Evolutionary conservation across 2,888 invertebrate species (phyloP).

Genomic region (Hypomecis atomaria): DNA sequence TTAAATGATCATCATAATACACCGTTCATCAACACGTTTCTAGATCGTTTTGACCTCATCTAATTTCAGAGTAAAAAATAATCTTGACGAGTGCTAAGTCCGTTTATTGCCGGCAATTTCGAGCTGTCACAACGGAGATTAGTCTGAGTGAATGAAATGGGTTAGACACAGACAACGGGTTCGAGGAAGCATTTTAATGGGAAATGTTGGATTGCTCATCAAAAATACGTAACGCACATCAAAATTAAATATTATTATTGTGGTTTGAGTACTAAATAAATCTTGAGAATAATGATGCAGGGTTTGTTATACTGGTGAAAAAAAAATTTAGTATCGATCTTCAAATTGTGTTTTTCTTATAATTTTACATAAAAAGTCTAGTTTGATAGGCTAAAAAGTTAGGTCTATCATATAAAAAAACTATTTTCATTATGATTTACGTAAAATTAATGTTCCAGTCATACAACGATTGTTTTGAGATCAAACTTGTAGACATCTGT

Average conservation of each 20-base stretch:
- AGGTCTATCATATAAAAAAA: too few relatives aligned
- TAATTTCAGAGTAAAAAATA: conserved; percentile 35
- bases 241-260: not conserved
- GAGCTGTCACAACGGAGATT: conserved; percentile 48
- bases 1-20: not conserved
- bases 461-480: too few relatives aligned
- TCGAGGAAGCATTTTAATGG: conserved; percentile 45
- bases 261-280: too few relatives aligned
- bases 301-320: too few relatives aligned
- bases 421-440: too few relatives aligned
- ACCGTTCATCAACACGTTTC: not conserved
- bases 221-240: not conserved
- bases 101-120: conserved; percentile 40
- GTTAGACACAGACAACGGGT: conserved; percentile 47
- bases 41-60: conserved; percentile 14
- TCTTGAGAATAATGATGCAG: too few relatives aligned
- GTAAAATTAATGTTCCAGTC: too few relatives aligned
- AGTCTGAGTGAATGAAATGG: conserved; percentile 49
- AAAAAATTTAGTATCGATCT: too few relatives aligned
- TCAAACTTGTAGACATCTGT: too few relatives aligned
- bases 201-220: conserved; percentile 1
- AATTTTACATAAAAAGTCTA: too few relatives aligned
- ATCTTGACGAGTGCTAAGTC: conserved; percentile 28
- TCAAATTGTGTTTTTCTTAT: too few relatives aligned
- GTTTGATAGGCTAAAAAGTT: too few relatives aligned